Evolutionary conservation across 1,140 invertebrate genomes (phyloP).

Genomic region (Macrocentrus cingulum): DNA sequence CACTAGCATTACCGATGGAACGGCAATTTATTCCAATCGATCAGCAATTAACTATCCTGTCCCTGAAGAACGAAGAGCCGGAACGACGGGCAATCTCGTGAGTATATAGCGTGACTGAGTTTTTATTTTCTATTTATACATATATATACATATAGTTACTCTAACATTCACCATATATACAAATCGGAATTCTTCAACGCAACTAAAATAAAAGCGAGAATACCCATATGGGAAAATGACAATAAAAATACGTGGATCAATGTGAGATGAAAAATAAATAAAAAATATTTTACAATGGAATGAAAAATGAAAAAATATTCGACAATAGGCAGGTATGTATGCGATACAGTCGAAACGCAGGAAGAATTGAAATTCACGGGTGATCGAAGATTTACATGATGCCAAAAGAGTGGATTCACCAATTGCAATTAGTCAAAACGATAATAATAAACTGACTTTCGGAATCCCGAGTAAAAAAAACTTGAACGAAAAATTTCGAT

Average conservation of each 20-base stretch:
- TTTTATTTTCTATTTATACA: too few relatives aligned
- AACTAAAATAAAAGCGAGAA: not conserved
- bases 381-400: too few relatives aligned
- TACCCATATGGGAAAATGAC: too few relatives aligned
- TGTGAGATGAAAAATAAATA: too few relatives aligned
- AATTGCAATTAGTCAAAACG: too few relatives aligned
- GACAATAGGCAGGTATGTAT: not conserved
- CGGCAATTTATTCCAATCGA: slow-evolving; percentile 47
- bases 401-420: too few relatives aligned
- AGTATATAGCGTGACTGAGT: slow-evolving; percentile 23
- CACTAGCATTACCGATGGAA: slow-evolving; percentile 42
- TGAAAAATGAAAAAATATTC: not conserved
- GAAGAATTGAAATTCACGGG: too few relatives aligned
- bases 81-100: slow-evolving; percentile 22
- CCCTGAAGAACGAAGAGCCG: slow-evolving; percentile 25
- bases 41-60: slow-evolving; percentile 39
- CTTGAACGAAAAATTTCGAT: too few relatives aligned
- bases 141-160: not conserved
- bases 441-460: too few relatives aligned
- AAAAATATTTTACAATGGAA: not conserved
- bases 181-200: not conserved
- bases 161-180: not conserved
- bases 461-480: too few relatives aligned
- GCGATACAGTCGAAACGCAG: too few relatives aligned
- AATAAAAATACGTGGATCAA: too few relatives aligned